These are phyloP conservation scores for Drosophila lacertosa DNA, from an alignment of 1,140 invertebrate species.

Conservation along the genomic window DNA sequence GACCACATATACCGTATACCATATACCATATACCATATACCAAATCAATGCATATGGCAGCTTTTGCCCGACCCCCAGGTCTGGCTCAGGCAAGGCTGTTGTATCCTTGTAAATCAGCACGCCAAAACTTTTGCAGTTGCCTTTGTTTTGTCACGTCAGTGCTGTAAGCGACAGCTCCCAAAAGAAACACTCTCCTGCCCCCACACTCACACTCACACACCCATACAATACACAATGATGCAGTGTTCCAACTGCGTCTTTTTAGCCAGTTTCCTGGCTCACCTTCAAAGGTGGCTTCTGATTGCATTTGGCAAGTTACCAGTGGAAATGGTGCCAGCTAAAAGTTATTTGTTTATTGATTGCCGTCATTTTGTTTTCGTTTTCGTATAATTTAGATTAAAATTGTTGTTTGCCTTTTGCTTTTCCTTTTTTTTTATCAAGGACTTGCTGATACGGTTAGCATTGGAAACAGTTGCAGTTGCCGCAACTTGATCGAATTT, in stretches of 20 bases:
- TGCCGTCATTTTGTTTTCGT: constrained; percentile 41
- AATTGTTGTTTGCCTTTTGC: constrained; percentile 21
- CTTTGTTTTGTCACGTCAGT: constrained; percentile 56
- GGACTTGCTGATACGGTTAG: constrained; percentile 37
- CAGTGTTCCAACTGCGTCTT: constrained; percentile 18
- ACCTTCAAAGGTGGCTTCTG: constrained; percentile 20
- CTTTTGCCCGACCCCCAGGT: constrained; percentile 11
- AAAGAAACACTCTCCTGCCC: neutral
- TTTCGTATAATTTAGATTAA: constrained; percentile 41
- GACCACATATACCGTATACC: neutral
- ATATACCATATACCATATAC: constrained; percentile 21
- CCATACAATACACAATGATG: constrained; percentile 12
- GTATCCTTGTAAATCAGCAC: constrained; percentile 53
- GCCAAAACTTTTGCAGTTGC: constrained; percentile 45
- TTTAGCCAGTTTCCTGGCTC: constrained; percentile 30
- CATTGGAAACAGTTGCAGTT: constrained; percentile 21
- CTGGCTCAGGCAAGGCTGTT: constrained; percentile 38
- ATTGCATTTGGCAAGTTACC: constrained; percentile 39
- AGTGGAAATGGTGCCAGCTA: constrained; percentile 37
- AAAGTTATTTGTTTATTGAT: constrained; percentile 56
- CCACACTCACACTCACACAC: neutral
- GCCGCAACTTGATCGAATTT: constrained; percentile 29
- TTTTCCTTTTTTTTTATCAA: constrained; percentile 21
- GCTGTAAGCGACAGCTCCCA: constrained; percentile 22
- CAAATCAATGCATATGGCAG: constrained; percentile 35